Percentiles rank a stretch among this genome's conserved stretches.
These are phyloP conservation scores for Eonycteris spelaea DNA, from an alignment of 2,113 vertebrate genomes.

Conservation along the genomic window DNA sequence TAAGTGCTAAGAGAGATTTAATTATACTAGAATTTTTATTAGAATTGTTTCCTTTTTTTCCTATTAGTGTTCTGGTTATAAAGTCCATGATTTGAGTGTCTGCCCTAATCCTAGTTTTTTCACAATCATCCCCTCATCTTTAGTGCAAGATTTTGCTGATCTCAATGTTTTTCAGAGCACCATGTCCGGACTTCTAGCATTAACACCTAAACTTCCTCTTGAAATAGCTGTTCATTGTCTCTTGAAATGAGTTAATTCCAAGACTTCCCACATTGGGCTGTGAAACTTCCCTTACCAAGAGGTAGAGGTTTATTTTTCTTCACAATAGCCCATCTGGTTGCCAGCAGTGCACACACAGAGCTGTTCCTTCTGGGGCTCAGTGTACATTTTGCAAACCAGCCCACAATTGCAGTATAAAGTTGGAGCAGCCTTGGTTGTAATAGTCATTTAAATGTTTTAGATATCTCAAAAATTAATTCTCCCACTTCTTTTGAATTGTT, in stretches of 20 bases:
- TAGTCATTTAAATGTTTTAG: background rate
- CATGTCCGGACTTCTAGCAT: background rate
- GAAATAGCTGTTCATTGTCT: background rate
- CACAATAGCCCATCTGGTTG: background rate
- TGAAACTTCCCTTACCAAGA: background rate
- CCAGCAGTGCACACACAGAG: accelerated
- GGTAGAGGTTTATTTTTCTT: background rate
- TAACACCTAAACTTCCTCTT: background rate
- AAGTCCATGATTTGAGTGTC: background rate
- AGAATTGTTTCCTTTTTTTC: background rate
- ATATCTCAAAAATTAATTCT: background rate
- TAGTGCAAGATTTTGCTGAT: background rate
- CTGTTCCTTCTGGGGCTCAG: accelerated
- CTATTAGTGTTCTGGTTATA: background rate
- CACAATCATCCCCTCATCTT: background rate
- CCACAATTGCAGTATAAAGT: background rate
- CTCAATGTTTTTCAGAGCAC: background rate
- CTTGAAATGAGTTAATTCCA: background rate
- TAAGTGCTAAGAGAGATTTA: background rate
- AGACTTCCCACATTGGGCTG: background rate
- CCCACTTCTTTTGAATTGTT: background rate
- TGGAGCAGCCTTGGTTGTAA: background rate
- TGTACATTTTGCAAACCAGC: background rate
- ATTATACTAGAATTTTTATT: background rate
- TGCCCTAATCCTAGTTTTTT: background rate